Evolutionary conservation across 2,113 vertebrate species (phyloP), one percentile per base, ranked within the genome.

Genomic region (Trichomycterus rosablanca): DNA sequence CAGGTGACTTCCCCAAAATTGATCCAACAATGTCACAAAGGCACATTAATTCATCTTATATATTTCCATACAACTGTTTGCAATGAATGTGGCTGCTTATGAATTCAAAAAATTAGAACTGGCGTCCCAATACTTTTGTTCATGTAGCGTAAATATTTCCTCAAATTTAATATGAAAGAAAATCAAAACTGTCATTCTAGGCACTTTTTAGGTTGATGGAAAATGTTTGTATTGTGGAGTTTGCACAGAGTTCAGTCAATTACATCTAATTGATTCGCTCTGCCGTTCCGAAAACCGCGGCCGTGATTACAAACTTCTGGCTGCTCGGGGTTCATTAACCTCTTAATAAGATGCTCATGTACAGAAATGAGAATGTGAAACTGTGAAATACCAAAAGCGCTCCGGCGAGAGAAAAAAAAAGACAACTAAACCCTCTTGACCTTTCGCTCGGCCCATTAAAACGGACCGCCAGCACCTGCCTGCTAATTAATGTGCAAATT

Each of bases 401-500:
- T 78, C 67, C 66, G 70, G 82, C 74, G 68, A 42, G 60, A 39
- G 63, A 44, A 65, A 60, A 72, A n/a, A 81, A 78, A 74, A 66
- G 61, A 79, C 76, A 71, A 69, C 58, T 74, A 70, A 82, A 68
- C 65, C 77, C 74, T 81, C 79, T 82, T 83, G 80, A 86, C 82
- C 87, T 88, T 88, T 87, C 34, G 45, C 16, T 23, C 63, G 78
- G 69, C 42, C 78, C 71, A 86, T 85, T 86, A 85, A 63, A 76
- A 66, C 64, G 68, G 78, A 76, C 74, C 16, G 1, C 68, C 82
- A 82, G 78, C 84, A 87, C 81, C 78, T 86, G 83, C 78, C 76
- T 83, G 76, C 73, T 84, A 86, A 87, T 88, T 84, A 85, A 83
- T 80, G 81, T 80, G 78, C 78, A 86, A 88, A 88, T 85, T 74